Evolutionary conservation across 2,797 vertebrate genomes (phyloP).

Genomic region (Onychomys torridus): DNA sequence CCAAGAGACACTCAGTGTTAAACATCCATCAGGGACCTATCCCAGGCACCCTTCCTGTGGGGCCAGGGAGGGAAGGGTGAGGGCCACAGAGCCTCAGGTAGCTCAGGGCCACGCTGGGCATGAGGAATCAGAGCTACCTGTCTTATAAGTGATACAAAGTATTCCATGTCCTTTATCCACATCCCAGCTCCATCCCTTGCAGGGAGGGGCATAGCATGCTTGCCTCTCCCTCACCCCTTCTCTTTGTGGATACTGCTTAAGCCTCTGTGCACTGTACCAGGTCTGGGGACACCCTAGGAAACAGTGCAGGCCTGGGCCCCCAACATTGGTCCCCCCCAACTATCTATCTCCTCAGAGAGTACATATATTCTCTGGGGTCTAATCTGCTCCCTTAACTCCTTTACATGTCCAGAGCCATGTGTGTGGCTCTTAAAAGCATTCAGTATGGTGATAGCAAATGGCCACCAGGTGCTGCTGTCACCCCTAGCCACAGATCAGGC

Average conservation of each 20-base stretch:
- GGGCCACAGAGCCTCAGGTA: not conserved
- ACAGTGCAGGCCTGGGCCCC: not conserved
- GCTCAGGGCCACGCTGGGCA: not conserved
- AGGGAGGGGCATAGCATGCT: not conserved
- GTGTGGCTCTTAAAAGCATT: not conserved
- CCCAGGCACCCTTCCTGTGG: not conserved
- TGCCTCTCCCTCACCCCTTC: not conserved
- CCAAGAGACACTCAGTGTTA: not conserved
- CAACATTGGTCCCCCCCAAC: not conserved
- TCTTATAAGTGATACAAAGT: not conserved
- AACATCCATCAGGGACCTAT: not conserved
- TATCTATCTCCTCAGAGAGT: not conserved
- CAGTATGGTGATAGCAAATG: not conserved
- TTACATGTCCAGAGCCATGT: too few species aligned
- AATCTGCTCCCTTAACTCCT: not conserved
- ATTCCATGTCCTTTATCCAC: constrained; percentile 12
- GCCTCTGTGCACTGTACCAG: not conserved
- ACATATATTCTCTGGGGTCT: not conserved
- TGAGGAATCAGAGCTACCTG: not conserved
- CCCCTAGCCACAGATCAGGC: not conserved
- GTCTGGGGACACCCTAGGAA: not conserved
- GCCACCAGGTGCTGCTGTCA: not conserved
- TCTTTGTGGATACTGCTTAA: not conserved
- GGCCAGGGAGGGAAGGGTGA: not conserved
- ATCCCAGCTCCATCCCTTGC: not conserved